Conservation (phyloP, 2,888 invertebrate species). For the Phania funesta region DNA sequence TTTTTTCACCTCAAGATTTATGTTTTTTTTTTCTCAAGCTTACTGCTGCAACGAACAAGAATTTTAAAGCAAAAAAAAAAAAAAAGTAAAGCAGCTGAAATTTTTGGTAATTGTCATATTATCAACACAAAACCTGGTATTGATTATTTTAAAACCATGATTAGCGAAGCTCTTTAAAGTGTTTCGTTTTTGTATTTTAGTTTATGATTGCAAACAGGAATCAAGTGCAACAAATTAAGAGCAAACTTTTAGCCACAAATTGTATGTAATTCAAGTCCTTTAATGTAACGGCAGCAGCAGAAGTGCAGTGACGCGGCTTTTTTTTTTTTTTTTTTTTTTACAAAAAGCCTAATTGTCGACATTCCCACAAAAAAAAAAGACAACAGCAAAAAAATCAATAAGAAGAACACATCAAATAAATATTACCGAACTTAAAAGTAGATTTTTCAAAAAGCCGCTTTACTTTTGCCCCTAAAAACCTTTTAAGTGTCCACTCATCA, state of each 20-base stretch:
- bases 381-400: slow-evolving; percentile 21
- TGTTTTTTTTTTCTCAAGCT: slow-evolving; percentile 3
- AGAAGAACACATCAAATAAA: slow-evolving; percentile 55
- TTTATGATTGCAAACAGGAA: slow-evolving; percentile 32
- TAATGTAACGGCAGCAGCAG: slow-evolving; percentile 26
- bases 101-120: slow-evolving; percentile 63
- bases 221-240: slow-evolving; percentile 40
- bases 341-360: slow-evolving; percentile 63
- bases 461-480: slow-evolving; percentile 24
- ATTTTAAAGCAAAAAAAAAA: slow-evolving; percentile 24
- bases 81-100: slow-evolving; percentile 57
- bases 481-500: background rate
- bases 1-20: slow-evolving; percentile 57
- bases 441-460: slow-evolving; percentile 57
- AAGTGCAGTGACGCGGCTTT: slow-evolving; percentile 22
- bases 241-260: slow-evolving; percentile 22
- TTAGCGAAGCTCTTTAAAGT: slow-evolving; percentile 56
- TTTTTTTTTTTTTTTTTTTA: no score
- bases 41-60: slow-evolving; percentile 45
- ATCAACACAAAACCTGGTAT: slow-evolving; percentile 58
- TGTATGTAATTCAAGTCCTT: slow-evolving; percentile 52
- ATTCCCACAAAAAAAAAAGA: slow-evolving; percentile 38
- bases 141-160: slow-evolving; percentile 65
- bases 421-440: slow-evolving; percentile 64
- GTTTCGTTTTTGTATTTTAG: background rate